Evolutionary conservation across 2,888 invertebrate species (phyloP).

Genomic region (Oscheius myriophilus): DNA sequence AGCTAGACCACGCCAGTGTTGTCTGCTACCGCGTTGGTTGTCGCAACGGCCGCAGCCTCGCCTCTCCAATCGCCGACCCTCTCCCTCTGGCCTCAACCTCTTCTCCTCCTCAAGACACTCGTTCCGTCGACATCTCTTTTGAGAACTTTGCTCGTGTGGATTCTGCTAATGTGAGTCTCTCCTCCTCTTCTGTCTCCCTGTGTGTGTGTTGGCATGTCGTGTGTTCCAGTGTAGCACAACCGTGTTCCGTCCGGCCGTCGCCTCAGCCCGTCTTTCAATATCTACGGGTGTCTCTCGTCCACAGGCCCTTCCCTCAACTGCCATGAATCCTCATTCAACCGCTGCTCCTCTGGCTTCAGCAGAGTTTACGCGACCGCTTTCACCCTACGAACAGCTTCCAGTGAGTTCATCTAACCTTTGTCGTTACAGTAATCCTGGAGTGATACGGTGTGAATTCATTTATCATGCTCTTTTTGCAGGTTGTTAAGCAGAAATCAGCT

Average conservation of each 20-base stretch:
- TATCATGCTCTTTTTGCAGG: neutral
- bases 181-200: neutral
- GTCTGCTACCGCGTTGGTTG: constrained; percentile 80
- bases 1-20: constrained; percentile 85
- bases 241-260: neutral
- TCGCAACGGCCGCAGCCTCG: constrained; percentile 10
- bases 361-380: constrained; percentile 32
- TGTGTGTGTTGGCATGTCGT: neutral
- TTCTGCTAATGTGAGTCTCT: constrained; percentile 18
- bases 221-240: constrained; percentile 26
- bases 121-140: constrained; percentile 5
- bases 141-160: constrained; percentile 27
- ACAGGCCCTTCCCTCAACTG: neutral
- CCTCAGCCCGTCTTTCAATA: neutral
- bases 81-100: neutral
- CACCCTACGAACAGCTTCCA: constrained; percentile 64
- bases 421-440: constrained; percentile 11
- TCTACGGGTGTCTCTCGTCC: neutral
- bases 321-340: neutral
- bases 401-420: constrained; percentile 30
- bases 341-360: too few species aligned
- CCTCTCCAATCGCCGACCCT: constrained; percentile 2
- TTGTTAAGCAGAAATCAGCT: neutral
- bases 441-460: neutral
- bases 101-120: neutral